Evolutionary conservation across 2,113 vertebrate genomes (phyloP).

Genomic region (Pelodiscus sinensis): DNA sequence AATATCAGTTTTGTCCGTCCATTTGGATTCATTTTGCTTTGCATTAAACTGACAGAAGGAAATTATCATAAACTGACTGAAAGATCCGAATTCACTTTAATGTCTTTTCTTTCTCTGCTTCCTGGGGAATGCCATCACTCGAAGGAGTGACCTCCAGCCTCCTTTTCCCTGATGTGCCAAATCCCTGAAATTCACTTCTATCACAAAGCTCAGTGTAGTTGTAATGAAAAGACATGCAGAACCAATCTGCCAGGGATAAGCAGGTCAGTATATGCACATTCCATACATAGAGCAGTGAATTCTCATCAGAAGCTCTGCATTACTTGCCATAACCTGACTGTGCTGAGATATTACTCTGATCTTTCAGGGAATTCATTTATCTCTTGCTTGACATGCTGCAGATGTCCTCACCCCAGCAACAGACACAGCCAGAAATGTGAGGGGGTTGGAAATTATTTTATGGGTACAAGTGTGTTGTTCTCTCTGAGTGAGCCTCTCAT

Average conservation of each 20-base stretch:
- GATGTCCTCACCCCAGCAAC: neutral
- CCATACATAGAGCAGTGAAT: neutral
- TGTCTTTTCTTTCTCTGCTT: neutral
- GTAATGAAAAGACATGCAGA: neutral
- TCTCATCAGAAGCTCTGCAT: neutral
- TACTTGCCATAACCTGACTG: neutral
- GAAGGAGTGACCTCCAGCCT: accelerated
- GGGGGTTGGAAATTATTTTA: slow-evolving; percentile 25
- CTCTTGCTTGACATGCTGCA: neutral
- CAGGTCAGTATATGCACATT: neutral
- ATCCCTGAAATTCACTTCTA: slow-evolving; percentile 12
- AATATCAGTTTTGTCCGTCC: neutral
- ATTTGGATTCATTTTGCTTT: slow-evolving; percentile 5
- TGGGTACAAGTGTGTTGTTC: neutral
- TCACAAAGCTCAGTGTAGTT: neutral
- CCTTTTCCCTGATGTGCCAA: accelerated
- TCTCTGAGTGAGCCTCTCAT: neutral
- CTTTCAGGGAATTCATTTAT: neutral
- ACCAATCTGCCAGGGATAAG: neutral
- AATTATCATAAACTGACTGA: neutral
- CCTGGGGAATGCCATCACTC: neutral
- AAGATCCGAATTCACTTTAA: neutral
- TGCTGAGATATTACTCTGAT: neutral
- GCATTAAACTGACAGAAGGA: neutral
- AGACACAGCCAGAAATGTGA: neutral